These are phyloP conservation scores for Drosophila subpulchrella DNA, from an alignment of 1,140 invertebrate genomes.

Conservation along the genomic window DNA sequence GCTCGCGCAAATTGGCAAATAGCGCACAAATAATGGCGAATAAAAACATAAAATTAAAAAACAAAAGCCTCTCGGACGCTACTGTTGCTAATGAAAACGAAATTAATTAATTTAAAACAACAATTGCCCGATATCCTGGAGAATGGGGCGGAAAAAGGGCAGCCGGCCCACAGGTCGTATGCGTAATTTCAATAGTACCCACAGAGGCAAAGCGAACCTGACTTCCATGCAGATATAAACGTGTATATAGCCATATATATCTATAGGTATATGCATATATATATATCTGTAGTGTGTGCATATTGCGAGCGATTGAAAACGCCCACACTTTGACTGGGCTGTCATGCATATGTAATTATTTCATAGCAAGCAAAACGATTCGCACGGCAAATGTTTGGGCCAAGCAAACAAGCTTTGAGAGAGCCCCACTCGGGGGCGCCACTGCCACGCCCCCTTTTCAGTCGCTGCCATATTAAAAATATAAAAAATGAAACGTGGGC, in stretches of 20 bases:
- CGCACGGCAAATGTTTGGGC: constrained; percentile 73
- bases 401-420: constrained; percentile 76
- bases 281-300: constrained; percentile 9
- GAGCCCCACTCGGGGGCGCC: constrained; percentile 33
- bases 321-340: constrained; percentile 72
- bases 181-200: constrained; percentile 61
- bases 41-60: constrained; percentile 72
- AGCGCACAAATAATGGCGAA: constrained; percentile 69
- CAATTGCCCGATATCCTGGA: constrained; percentile 58
- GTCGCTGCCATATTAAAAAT: constrained; percentile 40
- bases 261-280: constrained; percentile 8
- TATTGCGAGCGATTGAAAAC: constrained; percentile 64
- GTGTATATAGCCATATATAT: background rate
- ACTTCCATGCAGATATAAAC: constrained; percentile 13
- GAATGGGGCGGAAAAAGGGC: constrained; percentile 10
- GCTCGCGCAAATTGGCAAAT: constrained; percentile 68
- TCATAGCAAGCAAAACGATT: constrained; percentile 69
- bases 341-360: constrained; percentile 82
- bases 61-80: constrained; percentile 48
- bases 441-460: constrained; percentile 32
- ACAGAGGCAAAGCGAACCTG: constrained; percentile 21
- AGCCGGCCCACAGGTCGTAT: constrained; percentile 39
- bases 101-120: constrained; percentile 82
- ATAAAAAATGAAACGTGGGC: background rate
- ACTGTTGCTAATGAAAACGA: constrained; percentile 71